Conservation (phyloP, 2,797 vertebrate genomes). For the Urosaurus nigricauda region DNA sequence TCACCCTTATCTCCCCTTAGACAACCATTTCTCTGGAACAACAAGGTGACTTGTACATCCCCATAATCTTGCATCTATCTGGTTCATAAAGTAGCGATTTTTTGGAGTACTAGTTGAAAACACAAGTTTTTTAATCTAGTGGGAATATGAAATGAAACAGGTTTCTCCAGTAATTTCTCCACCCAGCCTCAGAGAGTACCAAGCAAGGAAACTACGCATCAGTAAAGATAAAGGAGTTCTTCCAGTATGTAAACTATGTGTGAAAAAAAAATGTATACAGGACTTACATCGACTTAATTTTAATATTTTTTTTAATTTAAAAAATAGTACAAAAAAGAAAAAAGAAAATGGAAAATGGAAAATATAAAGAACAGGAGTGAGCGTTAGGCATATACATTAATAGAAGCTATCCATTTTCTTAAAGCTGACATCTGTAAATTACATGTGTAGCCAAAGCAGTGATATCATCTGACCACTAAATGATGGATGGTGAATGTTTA, state of each 20-base stretch:
- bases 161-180: not conserved
- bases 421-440: no score
- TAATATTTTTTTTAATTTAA: no score
- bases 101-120: not conserved
- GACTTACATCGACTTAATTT: not conserved
- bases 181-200: not conserved
- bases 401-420: no score
- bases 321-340: no score
- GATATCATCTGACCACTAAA: no score
- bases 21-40: not conserved
- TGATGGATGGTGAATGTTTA: no score
- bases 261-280: not conserved
- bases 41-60: not conserved
- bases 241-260: not conserved
- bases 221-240: not conserved
- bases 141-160: not conserved
- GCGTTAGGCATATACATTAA: no score
- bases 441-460: no score
- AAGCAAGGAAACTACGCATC: not conserved
- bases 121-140: not conserved
- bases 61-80: not conserved
- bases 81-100: not conserved
- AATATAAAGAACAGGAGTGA: no score
- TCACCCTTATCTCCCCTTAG: not conserved
- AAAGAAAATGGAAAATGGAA: no score